Evolutionary conservation across 1,140 invertebrate species (phyloP).

Genomic region (Trypoxylus dichotomus): DNA sequence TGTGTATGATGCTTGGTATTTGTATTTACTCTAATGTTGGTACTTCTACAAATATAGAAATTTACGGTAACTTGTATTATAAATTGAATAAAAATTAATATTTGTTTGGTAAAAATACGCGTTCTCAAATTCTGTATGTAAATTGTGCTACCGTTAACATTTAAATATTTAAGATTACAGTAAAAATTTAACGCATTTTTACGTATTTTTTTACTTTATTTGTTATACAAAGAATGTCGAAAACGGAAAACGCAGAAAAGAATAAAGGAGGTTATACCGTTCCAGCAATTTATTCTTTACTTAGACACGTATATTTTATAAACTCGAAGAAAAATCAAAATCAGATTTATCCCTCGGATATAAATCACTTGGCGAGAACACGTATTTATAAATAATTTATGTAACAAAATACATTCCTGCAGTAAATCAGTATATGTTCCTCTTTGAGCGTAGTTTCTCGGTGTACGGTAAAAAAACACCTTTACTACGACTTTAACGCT

Average conservation of each 20-base stretch:
- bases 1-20: too few relatives aligned
- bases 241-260: neutral
- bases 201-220: too few relatives aligned
- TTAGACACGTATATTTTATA: neutral
- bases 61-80: too few relatives aligned
- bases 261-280: neutral
- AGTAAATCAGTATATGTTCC: slow-evolving; percentile 19
- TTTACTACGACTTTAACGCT: neutral
- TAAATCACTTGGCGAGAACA: neutral
- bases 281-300: neutral
- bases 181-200: too few relatives aligned
- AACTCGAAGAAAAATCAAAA: slow-evolving; percentile 10
- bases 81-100: too few relatives aligned
- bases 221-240: too few relatives aligned
- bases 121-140: too few relatives aligned
- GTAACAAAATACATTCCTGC: slow-evolving; percentile 24
- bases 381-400: slow-evolving; percentile 24
- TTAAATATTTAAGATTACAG: too few relatives aligned
- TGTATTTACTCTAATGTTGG: too few relatives aligned
- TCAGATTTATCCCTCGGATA: neutral
- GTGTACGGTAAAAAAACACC: neutral
- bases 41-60: too few relatives aligned
- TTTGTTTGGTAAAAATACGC: too few relatives aligned
- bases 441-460: neutral
- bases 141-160: too few relatives aligned